phyloP scores from a whole-genome alignment of 2,888 invertebrate genomes.

The Xanthostigma xanthostigma region DNA sequence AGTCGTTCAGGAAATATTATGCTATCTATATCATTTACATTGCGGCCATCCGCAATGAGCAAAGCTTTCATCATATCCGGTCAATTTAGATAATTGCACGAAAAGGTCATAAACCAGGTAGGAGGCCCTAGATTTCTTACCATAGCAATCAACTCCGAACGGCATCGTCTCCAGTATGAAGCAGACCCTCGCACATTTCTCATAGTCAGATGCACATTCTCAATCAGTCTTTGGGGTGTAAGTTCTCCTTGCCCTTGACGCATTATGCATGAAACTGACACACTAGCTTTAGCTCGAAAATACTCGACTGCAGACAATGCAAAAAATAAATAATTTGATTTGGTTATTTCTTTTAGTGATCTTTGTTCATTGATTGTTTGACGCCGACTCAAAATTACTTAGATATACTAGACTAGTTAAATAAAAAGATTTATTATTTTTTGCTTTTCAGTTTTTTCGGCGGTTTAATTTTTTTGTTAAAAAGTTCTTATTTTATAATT shows the following conservation, averaged over 20 bases:
- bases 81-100: conserved; percentile 15
- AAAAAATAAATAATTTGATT: too few species aligned
- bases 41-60: conserved; percentile 16
- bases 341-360: too few species aligned
- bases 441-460: too few species aligned
- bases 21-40: background rate
- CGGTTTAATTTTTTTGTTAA: too few species aligned
- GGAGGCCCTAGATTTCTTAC: conserved; percentile 21
- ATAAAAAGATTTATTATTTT: too few species aligned
- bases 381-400: too few species aligned
- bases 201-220: conserved; percentile 21
- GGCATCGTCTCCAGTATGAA: conserved; percentile 17
- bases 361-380: too few species aligned
- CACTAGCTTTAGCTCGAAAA: conserved; percentile 15
- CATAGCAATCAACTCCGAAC: conserved; percentile 19
- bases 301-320: conserved; percentile 18
- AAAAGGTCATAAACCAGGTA: conserved; percentile 19
- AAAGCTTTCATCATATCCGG: conserved; percentile 21
- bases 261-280: conserved; percentile 18
- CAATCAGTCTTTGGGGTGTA: conserved; percentile 8
- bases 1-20: conserved; percentile 3
- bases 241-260: conserved; percentile 12
- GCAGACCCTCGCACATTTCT: conserved; percentile 19
- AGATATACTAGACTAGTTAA: too few species aligned
- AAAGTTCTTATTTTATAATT: too few species aligned